A percentile compares a stretch with the other conserved stretches of the same genome.
Evolutionary conservation across 1,140 invertebrate genomes (phyloP).

Genomic region (Hypothenemus hampei): DNA sequence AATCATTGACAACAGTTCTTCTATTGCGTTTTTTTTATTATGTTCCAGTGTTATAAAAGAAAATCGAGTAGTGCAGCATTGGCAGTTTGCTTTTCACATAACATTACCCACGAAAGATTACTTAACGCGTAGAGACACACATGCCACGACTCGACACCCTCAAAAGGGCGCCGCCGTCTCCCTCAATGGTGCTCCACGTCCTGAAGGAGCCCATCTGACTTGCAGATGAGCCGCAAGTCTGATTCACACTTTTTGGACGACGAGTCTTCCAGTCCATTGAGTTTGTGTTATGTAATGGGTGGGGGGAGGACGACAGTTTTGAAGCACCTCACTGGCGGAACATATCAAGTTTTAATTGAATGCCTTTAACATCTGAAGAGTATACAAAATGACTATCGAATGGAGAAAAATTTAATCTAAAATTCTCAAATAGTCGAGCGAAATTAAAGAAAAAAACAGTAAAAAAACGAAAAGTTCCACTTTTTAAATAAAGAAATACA

Average conservation of each 20-base stretch:
- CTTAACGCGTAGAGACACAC: conserved; percentile 18
- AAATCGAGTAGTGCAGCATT: too few relatives aligned
- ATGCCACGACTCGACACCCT: background rate
- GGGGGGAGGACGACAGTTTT: too few relatives aligned
- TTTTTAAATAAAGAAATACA: too few relatives aligned
- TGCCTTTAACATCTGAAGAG: too few relatives aligned
- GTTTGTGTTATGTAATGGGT: conserved; percentile 6
- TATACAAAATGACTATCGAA: too few relatives aligned
- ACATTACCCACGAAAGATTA: conserved; percentile 21
- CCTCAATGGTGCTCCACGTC: conserved; percentile 22
- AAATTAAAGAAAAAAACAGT: too few relatives aligned
- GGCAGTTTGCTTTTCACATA: conserved; percentile 13
- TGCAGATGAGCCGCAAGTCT: conserved; percentile 22
- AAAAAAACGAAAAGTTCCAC: too few relatives aligned
- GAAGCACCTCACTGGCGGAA: background rate
- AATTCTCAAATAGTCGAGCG: too few relatives aligned
- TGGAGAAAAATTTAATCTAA: too few relatives aligned
- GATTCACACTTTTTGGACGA: conserved; percentile 25
- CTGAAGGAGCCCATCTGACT: conserved; percentile 22
- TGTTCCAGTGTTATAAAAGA: too few relatives aligned
- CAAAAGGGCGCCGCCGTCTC: conserved; percentile 14
- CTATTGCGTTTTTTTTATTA: conserved; percentile 6
- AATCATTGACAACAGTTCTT: background rate
- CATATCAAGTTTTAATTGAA: background rate
- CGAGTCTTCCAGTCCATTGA: conserved; percentile 17